These are phyloP conservation scores for Heliconius himera DNA, from an alignment of 1,140 invertebrate genomes.

Conservation along the genomic window DNA sequence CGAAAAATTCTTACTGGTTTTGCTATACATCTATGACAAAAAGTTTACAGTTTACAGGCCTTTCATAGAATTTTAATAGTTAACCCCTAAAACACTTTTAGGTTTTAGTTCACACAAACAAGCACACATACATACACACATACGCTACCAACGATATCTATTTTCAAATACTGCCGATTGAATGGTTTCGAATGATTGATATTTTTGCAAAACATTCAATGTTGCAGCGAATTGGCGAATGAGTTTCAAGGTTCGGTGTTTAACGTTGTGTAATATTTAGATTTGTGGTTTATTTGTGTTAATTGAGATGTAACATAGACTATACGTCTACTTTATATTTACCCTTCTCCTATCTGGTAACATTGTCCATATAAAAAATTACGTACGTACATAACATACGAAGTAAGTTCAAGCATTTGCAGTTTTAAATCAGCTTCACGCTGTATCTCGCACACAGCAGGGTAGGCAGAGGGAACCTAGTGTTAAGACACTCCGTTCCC, in stretches of 20 bases:
- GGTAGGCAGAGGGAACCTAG: too few relatives aligned
- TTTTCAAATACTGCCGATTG: constrained; percentile 17
- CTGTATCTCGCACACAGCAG: too few relatives aligned
- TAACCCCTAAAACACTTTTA: background rate
- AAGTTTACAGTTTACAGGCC: too few relatives aligned
- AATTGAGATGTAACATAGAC: background rate
- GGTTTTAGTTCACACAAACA: too few relatives aligned
- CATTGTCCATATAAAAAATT: too few relatives aligned
- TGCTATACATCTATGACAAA: too few relatives aligned
- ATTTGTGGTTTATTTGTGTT: background rate
- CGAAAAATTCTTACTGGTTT: too few relatives aligned
- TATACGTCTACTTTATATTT: background rate
- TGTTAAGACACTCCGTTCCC: too few relatives aligned
- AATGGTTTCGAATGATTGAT: constrained; percentile 16
- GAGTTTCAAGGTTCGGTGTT: background rate
- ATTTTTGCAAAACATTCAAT: constrained; percentile 31
- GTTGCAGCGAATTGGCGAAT: constrained; percentile 12
- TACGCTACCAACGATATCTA: background rate
- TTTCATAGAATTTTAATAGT: background rate
- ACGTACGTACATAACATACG: too few relatives aligned
- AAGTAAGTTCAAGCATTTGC: too few relatives aligned
- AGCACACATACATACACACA: background rate
- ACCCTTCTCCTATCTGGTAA: too few relatives aligned
- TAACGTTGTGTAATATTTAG: background rate
- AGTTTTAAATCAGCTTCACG: too few relatives aligned